Conservation (phyloP, 1,140 invertebrate genomes). For the Drosophila rhopaloa region DNA sequence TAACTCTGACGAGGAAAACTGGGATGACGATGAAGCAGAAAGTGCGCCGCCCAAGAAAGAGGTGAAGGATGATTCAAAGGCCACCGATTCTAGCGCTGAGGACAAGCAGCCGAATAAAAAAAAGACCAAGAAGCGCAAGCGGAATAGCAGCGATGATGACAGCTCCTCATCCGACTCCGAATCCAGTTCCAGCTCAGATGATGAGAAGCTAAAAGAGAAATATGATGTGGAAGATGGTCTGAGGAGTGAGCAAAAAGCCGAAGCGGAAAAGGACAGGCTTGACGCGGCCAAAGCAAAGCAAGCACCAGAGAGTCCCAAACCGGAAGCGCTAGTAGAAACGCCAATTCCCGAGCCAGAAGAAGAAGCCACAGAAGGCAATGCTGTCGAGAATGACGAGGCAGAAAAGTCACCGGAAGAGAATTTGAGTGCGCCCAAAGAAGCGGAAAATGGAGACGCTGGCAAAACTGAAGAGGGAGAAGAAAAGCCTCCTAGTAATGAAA, state of each 20-base stretch:
- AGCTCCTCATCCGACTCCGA: conserved; percentile 77
- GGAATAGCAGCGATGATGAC: conserved; percentile 83
- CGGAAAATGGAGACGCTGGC: conserved; percentile 8
- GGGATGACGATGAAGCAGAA: conserved; percentile 84
- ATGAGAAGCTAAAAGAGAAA: conserved; percentile 76
- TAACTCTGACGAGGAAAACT: conserved; percentile 84
- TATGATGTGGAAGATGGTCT: conserved; percentile 83
- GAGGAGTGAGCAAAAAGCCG: conserved; percentile 62
- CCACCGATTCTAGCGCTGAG: background rate
- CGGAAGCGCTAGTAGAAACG: background rate
- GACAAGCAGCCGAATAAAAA: conserved; percentile 56
- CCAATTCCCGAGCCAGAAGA: conserved; percentile 4
- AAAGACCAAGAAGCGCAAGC: conserved; percentile 81
- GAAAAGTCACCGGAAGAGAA: background rate
- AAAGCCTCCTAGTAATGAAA: conserved; percentile 58
- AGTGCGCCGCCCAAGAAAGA: background rate
- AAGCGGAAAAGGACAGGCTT: conserved; percentile 55
- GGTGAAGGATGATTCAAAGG: conserved; percentile 52
- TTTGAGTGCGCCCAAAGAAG: background rate
- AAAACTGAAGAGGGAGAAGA: conserved; percentile 41
- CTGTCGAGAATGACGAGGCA: background rate
- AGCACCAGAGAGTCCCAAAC: conserved; percentile 27
- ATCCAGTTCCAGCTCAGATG: conserved; percentile 69
- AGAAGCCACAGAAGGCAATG: background rate
- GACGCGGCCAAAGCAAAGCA: conserved; percentile 66